Percentiles rank a stretch among this genome's conserved stretches.
phyloP scores from a whole-genome alignment of 2,888 invertebrate species.

The Metalampra italica region DNA sequence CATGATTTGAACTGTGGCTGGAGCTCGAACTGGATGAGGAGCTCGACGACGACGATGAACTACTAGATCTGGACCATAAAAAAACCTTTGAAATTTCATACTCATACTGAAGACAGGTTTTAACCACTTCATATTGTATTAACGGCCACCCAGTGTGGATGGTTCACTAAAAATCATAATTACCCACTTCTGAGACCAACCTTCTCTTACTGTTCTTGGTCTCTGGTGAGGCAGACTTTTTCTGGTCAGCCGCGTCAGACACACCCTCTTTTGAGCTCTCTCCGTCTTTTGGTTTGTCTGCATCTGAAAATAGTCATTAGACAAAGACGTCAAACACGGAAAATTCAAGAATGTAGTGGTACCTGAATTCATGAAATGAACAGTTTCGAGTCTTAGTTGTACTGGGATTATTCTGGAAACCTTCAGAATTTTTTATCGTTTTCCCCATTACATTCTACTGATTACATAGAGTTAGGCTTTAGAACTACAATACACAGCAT shows the following conservation, averaged over 20 bases:
- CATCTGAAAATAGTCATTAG: slow-evolving; percentile 14
- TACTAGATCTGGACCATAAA: slow-evolving; percentile 47
- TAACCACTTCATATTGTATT: too few relatives aligned
- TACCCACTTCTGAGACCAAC: slow-evolving; percentile 38
- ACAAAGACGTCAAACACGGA: too few relatives aligned
- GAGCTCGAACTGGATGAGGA: slow-evolving; percentile 70
- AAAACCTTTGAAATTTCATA: background rate
- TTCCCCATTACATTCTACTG: too few relatives aligned
- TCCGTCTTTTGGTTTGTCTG: slow-evolving; percentile 46
- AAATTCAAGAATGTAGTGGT: too few relatives aligned
- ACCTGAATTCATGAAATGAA: too few relatives aligned
- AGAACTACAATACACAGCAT: too few relatives aligned
- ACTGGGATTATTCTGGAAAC: too few relatives aligned
- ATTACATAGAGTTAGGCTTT: too few relatives aligned
- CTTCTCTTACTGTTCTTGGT: slow-evolving; percentile 52
- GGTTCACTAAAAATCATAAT: slow-evolving; percentile 4
- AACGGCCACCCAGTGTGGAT: background rate
- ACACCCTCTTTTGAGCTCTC: slow-evolving; percentile 41
- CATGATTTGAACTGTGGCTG: slow-evolving; percentile 61
- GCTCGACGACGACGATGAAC: slow-evolving; percentile 67
- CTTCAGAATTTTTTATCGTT: too few relatives aligned
- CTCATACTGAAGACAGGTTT: too few relatives aligned
- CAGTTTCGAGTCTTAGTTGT: too few relatives aligned
- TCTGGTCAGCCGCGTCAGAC: slow-evolving; percentile 37
- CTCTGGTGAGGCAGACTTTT: slow-evolving; percentile 43